These are phyloP conservation scores for Gymnodraco acuticeps DNA, from an alignment of 2,797 vertebrate species.

Conservation along the genomic window DNA sequence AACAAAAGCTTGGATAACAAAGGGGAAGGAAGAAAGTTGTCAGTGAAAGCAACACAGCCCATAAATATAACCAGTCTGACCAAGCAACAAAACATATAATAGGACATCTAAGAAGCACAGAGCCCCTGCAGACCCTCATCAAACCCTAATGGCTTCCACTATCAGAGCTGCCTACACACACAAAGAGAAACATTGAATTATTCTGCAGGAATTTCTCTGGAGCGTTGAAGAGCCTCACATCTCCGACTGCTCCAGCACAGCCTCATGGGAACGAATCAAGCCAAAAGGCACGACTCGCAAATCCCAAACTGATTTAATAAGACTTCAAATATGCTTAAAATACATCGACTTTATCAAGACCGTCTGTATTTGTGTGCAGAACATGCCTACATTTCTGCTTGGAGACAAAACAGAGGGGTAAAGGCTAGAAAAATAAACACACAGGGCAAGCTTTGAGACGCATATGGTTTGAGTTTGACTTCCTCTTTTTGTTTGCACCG, in stretches of 20 bases:
- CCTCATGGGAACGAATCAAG: conserved; percentile 19
- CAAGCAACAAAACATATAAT: conserved; percentile 31
- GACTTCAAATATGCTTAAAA: conserved; percentile 45
- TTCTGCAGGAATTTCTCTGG: conserved; percentile 18
- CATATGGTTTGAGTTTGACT: conserved; percentile 67
- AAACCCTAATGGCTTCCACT: conserved; percentile 34
- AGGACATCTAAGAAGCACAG: conserved; percentile 24
- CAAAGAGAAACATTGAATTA: conserved; percentile 27
- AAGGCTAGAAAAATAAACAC: conserved; percentile 46
- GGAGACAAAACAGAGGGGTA: conserved; percentile 43
- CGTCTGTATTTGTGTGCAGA: conserved; percentile 8
- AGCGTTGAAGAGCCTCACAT: conserved; percentile 16
- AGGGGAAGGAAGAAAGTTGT: conserved; percentile 19
- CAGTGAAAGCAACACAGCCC: conserved; percentile 37
- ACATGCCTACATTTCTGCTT: conserved; percentile 28
- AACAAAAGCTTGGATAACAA: conserved; percentile 65
- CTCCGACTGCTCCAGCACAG: conserved; percentile 26
- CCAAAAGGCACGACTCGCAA: conserved; percentile 30
- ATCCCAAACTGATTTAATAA: conserved; percentile 52
- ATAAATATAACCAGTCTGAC: conserved; percentile 49
- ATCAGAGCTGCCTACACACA: conserved; percentile 16
- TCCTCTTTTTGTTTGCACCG: conserved; percentile 25
- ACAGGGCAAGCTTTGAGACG: conserved; percentile 5
- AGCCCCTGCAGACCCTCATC: conserved; percentile 15
- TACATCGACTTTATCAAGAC: conserved; percentile 16